A percentile compares a stretch with the other conserved stretches of the same genome.
Evolutionary conservation across 2,888 invertebrate species (phyloP).

Genomic region (Mythimna lalbum): DNA sequence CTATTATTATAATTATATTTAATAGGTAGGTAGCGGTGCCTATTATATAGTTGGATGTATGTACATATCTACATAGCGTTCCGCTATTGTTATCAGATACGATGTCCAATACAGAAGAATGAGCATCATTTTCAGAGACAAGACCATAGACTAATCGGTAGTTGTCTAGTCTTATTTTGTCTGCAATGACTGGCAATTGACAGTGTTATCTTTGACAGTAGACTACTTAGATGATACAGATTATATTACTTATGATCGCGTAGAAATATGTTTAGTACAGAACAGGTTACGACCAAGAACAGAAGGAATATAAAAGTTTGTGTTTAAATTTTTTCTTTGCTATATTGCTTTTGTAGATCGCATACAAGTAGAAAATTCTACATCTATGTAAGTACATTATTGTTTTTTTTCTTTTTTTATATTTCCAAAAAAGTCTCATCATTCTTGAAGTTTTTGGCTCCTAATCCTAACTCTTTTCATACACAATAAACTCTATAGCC

Average conservation of each 20-base stretch:
- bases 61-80: neutral
- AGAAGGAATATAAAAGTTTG: no score
- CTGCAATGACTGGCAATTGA: neutral
- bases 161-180: no score
- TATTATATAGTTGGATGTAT: neutral
- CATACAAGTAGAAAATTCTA: no score
- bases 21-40: neutral
- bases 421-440: neutral
- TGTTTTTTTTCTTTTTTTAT: no score
- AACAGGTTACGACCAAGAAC: no score
- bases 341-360: no score
- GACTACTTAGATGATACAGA: neutral
- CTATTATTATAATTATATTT: neutral
- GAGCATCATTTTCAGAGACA: neutral
- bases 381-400: no score
- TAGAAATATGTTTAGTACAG: neutral
- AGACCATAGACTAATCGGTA: neutral
- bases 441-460: neutral
- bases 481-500: constrained; percentile 17
- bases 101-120: neutral
- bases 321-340: no score
- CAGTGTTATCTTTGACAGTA: neutral
- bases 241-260: neutral
- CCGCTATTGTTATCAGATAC: no score
- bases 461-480: neutral